Evolutionary conservation across 1,140 invertebrate genomes (phyloP).

Genomic region (Calliopsis andreniformis): DNA sequence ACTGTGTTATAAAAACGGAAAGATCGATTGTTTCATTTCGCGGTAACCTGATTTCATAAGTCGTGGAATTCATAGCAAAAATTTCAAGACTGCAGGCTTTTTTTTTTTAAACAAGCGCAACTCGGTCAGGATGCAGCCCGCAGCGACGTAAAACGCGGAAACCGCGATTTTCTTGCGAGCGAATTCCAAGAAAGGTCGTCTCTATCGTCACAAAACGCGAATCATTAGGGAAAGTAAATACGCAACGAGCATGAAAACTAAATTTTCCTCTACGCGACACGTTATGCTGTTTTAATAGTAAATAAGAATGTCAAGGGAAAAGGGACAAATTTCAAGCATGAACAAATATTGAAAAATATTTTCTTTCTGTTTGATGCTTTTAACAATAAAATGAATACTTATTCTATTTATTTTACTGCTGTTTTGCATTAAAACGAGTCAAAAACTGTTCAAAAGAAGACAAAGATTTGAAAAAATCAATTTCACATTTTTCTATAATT

Average conservation of each 20-base stretch:
- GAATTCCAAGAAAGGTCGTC: neutral
- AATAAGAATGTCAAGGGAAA: no score
- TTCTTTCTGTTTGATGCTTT: no score
- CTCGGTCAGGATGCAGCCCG: neutral
- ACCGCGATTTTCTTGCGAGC: neutral
- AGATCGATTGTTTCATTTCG: neutral
- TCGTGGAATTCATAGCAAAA: neutral
- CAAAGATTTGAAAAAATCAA: no score
- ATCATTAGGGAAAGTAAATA: constrained; percentile 2
- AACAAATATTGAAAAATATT: neutral
- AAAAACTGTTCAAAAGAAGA: no score
- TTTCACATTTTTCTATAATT: no score
- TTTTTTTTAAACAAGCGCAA: neutral
- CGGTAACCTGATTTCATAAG: neutral
- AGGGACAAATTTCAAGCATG: no score
- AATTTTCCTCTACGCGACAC: neutral
- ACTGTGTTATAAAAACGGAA: no score
- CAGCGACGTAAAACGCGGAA: neutral
- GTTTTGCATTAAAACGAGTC: no score
- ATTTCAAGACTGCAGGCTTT: no score
- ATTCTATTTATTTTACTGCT: no score
- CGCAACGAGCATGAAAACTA: neutral
- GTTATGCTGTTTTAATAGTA: constrained; percentile 1
- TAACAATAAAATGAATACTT: no score
- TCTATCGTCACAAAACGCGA: neutral